These are phyloP conservation scores for Bradysia coprophila DNA, from an alignment of 1,140 invertebrate genomes.

Conservation along the genomic window DNA sequence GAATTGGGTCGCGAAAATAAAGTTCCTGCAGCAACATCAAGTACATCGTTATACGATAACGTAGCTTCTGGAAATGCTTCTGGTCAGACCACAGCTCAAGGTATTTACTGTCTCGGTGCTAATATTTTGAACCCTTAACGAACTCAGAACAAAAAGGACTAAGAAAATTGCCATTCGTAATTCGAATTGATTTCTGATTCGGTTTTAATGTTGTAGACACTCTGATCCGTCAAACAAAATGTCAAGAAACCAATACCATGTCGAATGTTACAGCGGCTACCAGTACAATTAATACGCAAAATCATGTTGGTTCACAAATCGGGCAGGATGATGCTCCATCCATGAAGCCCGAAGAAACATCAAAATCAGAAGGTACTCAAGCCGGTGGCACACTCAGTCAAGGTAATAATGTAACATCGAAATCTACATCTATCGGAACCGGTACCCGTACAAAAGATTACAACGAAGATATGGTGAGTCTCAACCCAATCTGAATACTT, in stretches of 20 bases:
- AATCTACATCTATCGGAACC: conserved; percentile 37
- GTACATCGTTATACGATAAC: conserved; percentile 79
- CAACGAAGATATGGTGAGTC: conserved; percentile 21
- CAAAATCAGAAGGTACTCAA: conserved; percentile 64
- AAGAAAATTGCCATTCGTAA: too few species aligned
- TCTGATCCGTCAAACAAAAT: conserved; percentile 31
- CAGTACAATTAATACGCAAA: conserved; percentile 33
- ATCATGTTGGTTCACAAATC: conserved; percentile 25
- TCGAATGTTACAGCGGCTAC: conserved; percentile 37
- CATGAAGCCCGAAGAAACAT: conserved; percentile 26
- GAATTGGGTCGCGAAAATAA: conserved; percentile 40
- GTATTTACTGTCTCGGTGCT: too few species aligned
- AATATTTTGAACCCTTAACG: too few species aligned
- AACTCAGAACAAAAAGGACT: too few species aligned
- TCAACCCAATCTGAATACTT: neutral
- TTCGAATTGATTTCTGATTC: too few species aligned
- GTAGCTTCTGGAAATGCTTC: conserved; percentile 39
- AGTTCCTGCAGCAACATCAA: conserved; percentile 64
- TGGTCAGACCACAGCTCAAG: conserved; percentile 32
- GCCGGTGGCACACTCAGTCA: conserved; percentile 46
- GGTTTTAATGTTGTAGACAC: neutral
- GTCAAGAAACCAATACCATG: conserved; percentile 41
- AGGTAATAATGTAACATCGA: conserved; percentile 24
- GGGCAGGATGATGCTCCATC: conserved; percentile 16
- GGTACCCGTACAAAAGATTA: conserved; percentile 23